These are phyloP conservation scores for Chaunax sp. DNA, from an alignment of 2,797 vertebrate species.

Conservation along the genomic window DNA sequence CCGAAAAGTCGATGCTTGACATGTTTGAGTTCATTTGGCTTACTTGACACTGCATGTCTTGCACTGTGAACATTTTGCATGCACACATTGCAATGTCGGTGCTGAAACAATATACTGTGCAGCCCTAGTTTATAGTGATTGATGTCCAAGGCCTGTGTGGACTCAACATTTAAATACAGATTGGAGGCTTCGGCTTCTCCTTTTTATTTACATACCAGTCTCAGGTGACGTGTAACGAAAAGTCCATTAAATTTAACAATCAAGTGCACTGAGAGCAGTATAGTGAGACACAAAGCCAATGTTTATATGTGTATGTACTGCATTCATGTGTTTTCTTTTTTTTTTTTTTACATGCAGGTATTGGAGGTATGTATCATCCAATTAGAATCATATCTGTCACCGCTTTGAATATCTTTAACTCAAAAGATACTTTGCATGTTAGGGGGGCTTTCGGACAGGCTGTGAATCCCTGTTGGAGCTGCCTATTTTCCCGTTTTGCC, in stretches of 20 bases:
- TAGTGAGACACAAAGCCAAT: slow-evolving; percentile 65
- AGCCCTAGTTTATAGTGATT: slow-evolving; percentile 54
- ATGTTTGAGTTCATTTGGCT: too few species aligned
- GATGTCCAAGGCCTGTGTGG: slow-evolving; percentile 52
- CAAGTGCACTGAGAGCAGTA: slow-evolving; percentile 74
- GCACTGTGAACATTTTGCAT: too few species aligned
- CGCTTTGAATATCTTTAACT: slow-evolving; percentile 83
- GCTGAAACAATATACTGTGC: too few species aligned
- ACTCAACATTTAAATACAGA: slow-evolving; percentile 65
- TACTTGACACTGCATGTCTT: too few species aligned
- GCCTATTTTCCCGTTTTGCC: slow-evolving; percentile 85
- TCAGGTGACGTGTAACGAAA: slow-evolving; percentile 72
- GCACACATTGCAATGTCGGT: too few species aligned
- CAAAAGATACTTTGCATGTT: slow-evolving; percentile 62
- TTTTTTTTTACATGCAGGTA: slow-evolving; percentile 68
- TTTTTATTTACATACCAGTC: slow-evolving; percentile 67
- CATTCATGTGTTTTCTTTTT: slow-evolving; percentile 14
- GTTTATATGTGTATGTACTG: slow-evolving; percentile 65
- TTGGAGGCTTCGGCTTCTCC: slow-evolving; percentile 52
- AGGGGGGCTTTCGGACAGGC: slow-evolving; percentile 53
- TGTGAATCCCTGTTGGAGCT: slow-evolving; percentile 78
- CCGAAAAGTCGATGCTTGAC: too few species aligned
- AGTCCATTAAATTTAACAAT: slow-evolving; percentile 75
- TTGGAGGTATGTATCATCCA: slow-evolving; percentile 74
- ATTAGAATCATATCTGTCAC: slow-evolving; percentile 77